A percentile compares a stretch with the other conserved stretches of the same genome.
phyloP scores from a whole-genome alignment of 2,113 vertebrate genomes.

The Mesoclemmys tuberculata region DNA sequence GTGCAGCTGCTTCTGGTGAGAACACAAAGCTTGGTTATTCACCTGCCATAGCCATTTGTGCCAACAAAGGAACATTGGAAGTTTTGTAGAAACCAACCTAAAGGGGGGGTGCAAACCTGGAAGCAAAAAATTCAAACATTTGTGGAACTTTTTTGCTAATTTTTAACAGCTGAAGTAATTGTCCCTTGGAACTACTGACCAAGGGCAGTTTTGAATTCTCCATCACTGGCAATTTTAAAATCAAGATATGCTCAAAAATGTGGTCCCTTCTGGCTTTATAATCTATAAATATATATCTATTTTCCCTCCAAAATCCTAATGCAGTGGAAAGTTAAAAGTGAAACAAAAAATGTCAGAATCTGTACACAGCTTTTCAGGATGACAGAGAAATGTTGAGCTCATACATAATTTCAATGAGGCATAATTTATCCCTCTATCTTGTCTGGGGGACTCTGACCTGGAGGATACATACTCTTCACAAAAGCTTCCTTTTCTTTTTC shows the following conservation, averaged over 20 bases:
- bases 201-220: not conserved
- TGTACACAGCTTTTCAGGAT: not conserved
- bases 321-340: not conserved
- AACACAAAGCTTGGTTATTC: not conserved
- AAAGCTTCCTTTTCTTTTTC: not conserved
- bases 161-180: not conserved
- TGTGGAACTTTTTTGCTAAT: not conserved
- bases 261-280: not conserved
- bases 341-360: not conserved
- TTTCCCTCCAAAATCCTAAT: not conserved
- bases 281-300: not conserved
- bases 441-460: not conserved
- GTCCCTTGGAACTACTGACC: not conserved
- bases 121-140: not conserved
- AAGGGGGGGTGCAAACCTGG: not conserved
- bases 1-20: not conserved
- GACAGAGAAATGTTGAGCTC: not conserved
- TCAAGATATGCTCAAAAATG: not conserved
- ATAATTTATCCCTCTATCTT: not conserved
- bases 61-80: not conserved
- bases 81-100: fast-evolving
- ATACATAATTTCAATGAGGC: not conserved
- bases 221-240: not conserved
- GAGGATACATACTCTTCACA: not conserved
- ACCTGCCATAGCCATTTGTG: not conserved